Evolutionary conservation across 2,797 vertebrate genomes (phyloP), one percentile per base, ranked within the genome.

Genomic region (Propithecus perrieri): DNA sequence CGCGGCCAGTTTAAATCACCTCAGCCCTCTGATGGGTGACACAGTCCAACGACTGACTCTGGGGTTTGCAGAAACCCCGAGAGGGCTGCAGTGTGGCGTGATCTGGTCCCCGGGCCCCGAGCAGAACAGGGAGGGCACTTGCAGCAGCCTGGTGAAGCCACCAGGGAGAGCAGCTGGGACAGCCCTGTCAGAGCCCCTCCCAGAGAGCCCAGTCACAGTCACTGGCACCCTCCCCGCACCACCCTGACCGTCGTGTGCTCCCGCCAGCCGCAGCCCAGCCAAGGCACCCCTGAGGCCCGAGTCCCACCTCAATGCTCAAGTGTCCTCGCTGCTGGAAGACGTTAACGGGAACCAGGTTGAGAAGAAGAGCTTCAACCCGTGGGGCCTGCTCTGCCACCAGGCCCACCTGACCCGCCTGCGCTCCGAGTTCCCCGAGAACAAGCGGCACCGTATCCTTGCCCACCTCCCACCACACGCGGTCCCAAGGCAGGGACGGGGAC

Each of bases 331-430:
- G 93, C 53, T 98, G 96, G 97, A 98, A n/a, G 98, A 98, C 0
- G 41, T 93, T 1, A 97, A 97, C 0, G 93, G 97, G 50, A 98
- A 97, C 83, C 98, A 98, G 96, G 3, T 76, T 0, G 98, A 98
- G 87, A 98, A 84, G 92, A 98, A 95, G n/a, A 96, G 97, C 97
- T 98, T 97, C 91, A 99, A 99, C 96, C 99, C 98, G 0, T 99
- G 99, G 98, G 98, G 98, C 12, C 97, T 99, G 80, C 98, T 98
- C 95, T 99, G 99, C 74, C 99, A 99, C 97, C 96, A 96, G 94
- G 98, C 98, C 96, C 99, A 99, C 95, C 97, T 99, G 97, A 98
- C 96, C 83, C 98, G 98, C 96, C 98, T 99, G 97, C 98, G 97
- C 93, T 97, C 98, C 2, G 98, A 98, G 94, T 96, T 97, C 35